A percentile compares a stretch with the other conserved stretches of the same genome.
Conservation (phyloP, 1,140 invertebrate genomes). For the Solenopsis invicta region DNA sequence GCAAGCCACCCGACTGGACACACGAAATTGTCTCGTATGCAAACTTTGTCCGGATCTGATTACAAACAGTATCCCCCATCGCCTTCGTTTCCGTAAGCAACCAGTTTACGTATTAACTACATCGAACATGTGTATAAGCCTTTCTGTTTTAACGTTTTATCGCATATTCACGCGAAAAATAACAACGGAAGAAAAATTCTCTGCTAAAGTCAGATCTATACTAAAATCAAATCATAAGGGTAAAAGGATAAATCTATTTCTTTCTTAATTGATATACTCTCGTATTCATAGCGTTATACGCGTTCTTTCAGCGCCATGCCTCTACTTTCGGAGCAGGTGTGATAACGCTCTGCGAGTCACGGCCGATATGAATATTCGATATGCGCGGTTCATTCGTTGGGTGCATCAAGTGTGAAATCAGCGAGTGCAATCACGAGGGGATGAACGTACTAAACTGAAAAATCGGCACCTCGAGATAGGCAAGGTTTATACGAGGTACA, state of each 20-base stretch:
- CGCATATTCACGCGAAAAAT: neutral
- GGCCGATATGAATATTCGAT: conserved; percentile 61
- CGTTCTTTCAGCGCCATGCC: conserved; percentile 8
- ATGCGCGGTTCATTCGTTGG: conserved; percentile 48
- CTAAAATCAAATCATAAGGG: conserved; percentile 8
- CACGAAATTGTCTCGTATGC: conserved; percentile 34
- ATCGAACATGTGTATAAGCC: neutral
- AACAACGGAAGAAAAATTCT: neutral
- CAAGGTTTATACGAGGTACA: neutral
- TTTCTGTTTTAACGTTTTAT: neutral
- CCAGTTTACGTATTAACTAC: neutral
- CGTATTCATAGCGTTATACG: conserved; percentile 39
- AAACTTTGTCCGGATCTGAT: conserved; percentile 51
- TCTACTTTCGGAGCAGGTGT: conserved; percentile 42
- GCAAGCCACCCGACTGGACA: conserved; percentile 1
- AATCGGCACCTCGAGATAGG: conserved; percentile 38
- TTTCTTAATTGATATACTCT: conserved; percentile 37
- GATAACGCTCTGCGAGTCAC: conserved; percentile 40
- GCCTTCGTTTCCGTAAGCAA: neutral
- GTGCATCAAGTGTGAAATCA: conserved; percentile 53
- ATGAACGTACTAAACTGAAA: conserved; percentile 49
- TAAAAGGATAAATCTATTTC: neutral
- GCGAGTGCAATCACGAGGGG: conserved; percentile 36
- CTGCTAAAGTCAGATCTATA: neutral
- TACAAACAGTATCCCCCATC: conserved; percentile 12